Evolutionary conservation across 2,113 vertebrate species (phyloP).

Genomic region (Erythrolamprus reginae): DNA sequence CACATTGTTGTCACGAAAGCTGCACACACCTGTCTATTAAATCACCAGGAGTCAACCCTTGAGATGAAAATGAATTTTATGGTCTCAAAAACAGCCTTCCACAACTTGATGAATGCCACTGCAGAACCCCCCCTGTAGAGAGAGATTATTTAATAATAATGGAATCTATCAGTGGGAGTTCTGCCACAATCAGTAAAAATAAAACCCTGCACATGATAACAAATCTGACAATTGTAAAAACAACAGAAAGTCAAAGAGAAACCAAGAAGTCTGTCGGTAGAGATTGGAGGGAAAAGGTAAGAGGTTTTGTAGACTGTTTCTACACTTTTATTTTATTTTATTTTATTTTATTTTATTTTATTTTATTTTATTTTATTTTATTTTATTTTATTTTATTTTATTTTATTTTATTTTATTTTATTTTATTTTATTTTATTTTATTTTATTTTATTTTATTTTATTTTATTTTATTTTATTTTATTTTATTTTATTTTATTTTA

Average conservation of each 20-base stretch:
- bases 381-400: too few relatives aligned
- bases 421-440: too few relatives aligned
- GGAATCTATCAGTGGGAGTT: not conserved
- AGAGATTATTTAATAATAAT: not conserved
- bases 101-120: not conserved
- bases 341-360: too few relatives aligned
- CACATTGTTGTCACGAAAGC: not conserved
- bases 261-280: not conserved
- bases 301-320: not conserved
- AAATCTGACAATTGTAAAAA: not conserved
- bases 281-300: not conserved
- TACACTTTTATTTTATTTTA: too few relatives aligned
- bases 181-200: not conserved
- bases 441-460: too few relatives aligned
- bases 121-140: not conserved
- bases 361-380: too few relatives aligned
- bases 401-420: too few relatives aligned
- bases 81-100: not conserved
- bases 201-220: not conserved
- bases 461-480: too few relatives aligned
- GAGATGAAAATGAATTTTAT: not conserved
- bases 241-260: not conserved
- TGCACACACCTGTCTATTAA: not conserved
- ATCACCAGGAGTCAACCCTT: not conserved
- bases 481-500: too few relatives aligned